Conservation (phyloP, 2,113 vertebrate species). For the Ia io region DNA sequence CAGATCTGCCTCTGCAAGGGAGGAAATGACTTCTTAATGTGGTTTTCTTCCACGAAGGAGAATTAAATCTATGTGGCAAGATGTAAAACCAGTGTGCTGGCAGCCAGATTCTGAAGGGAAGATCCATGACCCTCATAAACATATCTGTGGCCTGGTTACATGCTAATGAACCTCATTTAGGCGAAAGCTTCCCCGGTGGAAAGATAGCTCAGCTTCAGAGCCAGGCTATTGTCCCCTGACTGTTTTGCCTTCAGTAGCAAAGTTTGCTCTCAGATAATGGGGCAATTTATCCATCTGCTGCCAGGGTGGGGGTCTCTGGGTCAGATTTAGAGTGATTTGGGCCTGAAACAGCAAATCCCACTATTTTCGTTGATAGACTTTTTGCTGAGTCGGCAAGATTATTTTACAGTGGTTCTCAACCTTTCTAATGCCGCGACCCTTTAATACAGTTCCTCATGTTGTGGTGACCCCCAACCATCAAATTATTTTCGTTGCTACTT, state of each 20-base stretch:
- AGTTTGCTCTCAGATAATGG: conserved; percentile 1
- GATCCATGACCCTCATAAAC: conserved; percentile 76
- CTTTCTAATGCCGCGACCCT: too few relatives aligned
- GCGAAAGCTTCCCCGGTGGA: conserved; percentile 40
- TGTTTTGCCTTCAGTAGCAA: conserved; percentile 20
- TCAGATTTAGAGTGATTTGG: neutral
- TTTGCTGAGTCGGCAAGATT: neutral
- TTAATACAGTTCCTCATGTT: too few relatives aligned
- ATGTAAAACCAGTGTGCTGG: conserved; percentile 77
- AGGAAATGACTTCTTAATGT: conserved; percentile 81
- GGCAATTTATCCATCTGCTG: neutral
- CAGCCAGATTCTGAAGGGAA: conserved; percentile 76
- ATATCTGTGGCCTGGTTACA: conserved; percentile 67
- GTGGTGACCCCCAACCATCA: too few relatives aligned
- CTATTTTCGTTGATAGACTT: neutral
- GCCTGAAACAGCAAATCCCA: neutral
- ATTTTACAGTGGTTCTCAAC: neutral
- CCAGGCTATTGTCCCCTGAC: neutral
- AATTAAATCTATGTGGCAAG: conserved; percentile 79
- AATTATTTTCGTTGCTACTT: too few relatives aligned
- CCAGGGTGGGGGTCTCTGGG: neutral
- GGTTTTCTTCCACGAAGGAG: conserved; percentile 77
- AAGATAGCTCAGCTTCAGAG: conserved; percentile 50
- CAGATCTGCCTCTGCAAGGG: conserved; percentile 66
- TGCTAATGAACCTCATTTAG: conserved; percentile 78